Evolutionary conservation across 2,888 invertebrate species (phyloP).

Genomic region (Morpho helenor): DNA sequence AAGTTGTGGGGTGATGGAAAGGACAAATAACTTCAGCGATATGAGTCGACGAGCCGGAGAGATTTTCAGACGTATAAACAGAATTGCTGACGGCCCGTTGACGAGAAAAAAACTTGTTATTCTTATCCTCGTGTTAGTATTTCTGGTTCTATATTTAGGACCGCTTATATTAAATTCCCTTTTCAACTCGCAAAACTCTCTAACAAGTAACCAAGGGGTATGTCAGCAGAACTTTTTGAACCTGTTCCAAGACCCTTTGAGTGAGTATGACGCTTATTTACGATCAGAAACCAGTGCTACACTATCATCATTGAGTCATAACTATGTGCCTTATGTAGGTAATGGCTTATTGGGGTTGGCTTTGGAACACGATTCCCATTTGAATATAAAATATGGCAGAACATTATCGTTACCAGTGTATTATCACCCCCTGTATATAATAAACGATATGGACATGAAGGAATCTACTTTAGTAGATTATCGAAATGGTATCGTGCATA

Average conservation of each 20-base stretch:
- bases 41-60: conserved; percentile 71
- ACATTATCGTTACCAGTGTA: conserved; percentile 82
- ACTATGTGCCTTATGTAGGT: conserved; percentile 86
- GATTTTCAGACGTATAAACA: conserved; percentile 61
- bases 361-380: conserved; percentile 79
- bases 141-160: conserved; percentile 82
- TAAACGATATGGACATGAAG: conserved; percentile 74
- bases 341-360: conserved; percentile 86
- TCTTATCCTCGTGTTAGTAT: conserved; percentile 73
- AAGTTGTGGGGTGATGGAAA: conserved; percentile 51
- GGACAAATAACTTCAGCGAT: conserved; percentile 51
- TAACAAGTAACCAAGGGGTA: conserved; percentile 71
- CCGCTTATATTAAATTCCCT: conserved; percentile 82
- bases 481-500: conserved; percentile 81
- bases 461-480: conserved; percentile 86
- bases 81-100: conserved; percentile 67
- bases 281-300: conserved; percentile 76
- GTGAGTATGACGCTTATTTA: conserved; percentile 84
- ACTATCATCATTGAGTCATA: conserved; percentile 69
- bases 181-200: conserved; percentile 68
- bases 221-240: conserved; percentile 84
- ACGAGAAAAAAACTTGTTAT: conserved; percentile 72
- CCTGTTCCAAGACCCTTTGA: conserved; percentile 78
- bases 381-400: conserved; percentile 84
- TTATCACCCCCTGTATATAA: conserved; percentile 82